Conservation (phyloP, 2,113 vertebrate genomes). For the Tupaia chinensis region DNA sequence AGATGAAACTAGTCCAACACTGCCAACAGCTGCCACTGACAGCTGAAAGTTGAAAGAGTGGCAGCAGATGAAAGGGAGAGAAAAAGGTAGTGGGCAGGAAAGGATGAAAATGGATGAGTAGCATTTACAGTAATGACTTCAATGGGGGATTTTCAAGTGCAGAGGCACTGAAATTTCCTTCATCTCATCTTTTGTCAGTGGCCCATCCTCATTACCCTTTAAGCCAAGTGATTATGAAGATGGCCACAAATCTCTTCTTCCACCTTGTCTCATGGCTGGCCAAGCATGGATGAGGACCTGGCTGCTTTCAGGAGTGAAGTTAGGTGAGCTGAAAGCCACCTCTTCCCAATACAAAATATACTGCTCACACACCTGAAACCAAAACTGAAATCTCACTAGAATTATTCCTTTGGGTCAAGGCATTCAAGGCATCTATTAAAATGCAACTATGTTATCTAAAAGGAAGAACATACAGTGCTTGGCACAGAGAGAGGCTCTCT, state of each 20-base stretch:
- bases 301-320: constrained; percentile 9
- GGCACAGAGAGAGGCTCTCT: constrained; percentile 43
- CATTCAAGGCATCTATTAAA: constrained; percentile 42
- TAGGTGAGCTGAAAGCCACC: constrained; percentile 33
- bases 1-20: constrained; percentile 58
- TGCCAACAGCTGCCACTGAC: constrained; percentile 57
- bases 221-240: constrained; percentile 37
- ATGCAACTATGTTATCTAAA: constrained; percentile 53
- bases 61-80: constrained; percentile 50
- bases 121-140: constrained; percentile 13
- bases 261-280: not conserved
- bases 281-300: not conserved
- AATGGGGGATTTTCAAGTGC: constrained; percentile 39
- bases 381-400: constrained; percentile 53
- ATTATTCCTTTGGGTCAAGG: constrained; percentile 15
- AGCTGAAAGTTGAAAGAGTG: constrained; percentile 66
- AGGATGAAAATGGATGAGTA: constrained; percentile 17
- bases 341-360: not conserved
- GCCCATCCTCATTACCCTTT: not conserved
- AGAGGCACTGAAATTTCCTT: constrained; percentile 1
- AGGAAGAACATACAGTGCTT: constrained; percentile 14
- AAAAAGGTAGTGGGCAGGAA: constrained; percentile 6
- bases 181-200: constrained; percentile 46
- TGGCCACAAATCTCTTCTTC: not conserved
- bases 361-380: not conserved